phyloP scores from a whole-genome alignment of 2,888 invertebrate species.

The Scelioninae gen. 1 region DNA sequence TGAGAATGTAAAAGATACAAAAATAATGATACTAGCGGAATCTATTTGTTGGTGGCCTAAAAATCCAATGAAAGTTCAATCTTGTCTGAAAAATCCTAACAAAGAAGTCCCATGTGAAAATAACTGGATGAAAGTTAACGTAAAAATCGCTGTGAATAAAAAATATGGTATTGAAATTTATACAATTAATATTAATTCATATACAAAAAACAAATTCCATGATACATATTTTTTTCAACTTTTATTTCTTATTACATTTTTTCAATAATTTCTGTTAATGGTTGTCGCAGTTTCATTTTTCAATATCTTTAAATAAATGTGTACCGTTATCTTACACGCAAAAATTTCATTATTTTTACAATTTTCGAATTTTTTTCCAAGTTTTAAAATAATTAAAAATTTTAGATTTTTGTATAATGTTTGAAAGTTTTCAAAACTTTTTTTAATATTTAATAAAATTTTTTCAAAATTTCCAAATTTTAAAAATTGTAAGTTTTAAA shows the following conservation, averaged over 20 bases:
- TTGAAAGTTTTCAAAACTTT: too few relatives aligned
- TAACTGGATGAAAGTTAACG: background rate
- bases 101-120: constrained; percentile 7
- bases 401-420: too few relatives aligned
- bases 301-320: too few relatives aligned
- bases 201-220: background rate
- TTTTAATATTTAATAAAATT: too few relatives aligned
- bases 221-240: too few relatives aligned
- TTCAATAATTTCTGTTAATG: constrained; percentile 1
- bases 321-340: too few relatives aligned
- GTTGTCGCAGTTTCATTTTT: too few relatives aligned
- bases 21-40: constrained; percentile 15
- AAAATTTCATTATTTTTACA: too few relatives aligned
- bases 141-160: background rate
- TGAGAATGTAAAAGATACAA: background rate
- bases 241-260: background rate
- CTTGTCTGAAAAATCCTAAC: constrained; percentile 1
- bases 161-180: constrained; percentile 11
- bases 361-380: too few relatives aligned
- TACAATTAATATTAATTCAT: background rate
- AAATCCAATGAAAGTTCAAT: constrained; percentile 9
- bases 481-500: too few relatives aligned
- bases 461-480: too few relatives aligned
- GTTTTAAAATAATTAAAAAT: too few relatives aligned
- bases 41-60: constrained; percentile 18